phyloP scores from a whole-genome alignment of 2,797 vertebrate genomes.

The Pseudochirops corinnae region DNA sequence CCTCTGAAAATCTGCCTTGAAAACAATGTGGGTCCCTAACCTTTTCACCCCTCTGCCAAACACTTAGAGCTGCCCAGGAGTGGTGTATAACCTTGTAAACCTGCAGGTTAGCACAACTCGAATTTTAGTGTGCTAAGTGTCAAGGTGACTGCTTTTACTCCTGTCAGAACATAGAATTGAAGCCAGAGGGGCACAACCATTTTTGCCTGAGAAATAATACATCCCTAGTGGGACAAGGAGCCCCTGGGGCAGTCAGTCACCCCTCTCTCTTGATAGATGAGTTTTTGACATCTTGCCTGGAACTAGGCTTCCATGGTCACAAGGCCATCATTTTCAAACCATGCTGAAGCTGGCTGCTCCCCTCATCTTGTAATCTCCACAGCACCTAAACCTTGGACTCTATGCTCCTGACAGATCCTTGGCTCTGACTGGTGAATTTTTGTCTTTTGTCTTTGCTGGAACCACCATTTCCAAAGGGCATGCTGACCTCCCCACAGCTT shows the following conservation, averaged over 20 bases:
- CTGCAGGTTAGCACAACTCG: background rate
- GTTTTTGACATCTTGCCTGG: background rate
- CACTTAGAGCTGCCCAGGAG: background rate
- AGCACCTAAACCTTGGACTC: background rate
- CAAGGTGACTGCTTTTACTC: background rate
- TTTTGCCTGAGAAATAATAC: background rate
- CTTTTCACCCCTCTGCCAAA: background rate
- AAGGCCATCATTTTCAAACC: background rate
- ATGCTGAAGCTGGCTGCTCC: background rate
- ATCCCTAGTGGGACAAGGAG: background rate
- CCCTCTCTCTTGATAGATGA: background rate
- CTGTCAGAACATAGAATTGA: background rate
- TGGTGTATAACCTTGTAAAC: background rate
- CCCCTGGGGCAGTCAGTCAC: background rate
- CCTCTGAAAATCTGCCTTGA: background rate
- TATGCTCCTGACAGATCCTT: background rate
- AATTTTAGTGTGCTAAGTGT: background rate
- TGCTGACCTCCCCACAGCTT: background rate
- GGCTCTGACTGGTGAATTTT: background rate
- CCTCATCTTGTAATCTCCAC: background rate
- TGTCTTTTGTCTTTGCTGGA: background rate
- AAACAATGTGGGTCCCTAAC: background rate
- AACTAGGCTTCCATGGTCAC: background rate
- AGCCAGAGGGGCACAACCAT: background rate
- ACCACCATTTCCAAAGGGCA: background rate